Evolutionary conservation across 1,140 invertebrate species (phyloP).

Genomic region (Oryzaephilus surinamensis): DNA sequence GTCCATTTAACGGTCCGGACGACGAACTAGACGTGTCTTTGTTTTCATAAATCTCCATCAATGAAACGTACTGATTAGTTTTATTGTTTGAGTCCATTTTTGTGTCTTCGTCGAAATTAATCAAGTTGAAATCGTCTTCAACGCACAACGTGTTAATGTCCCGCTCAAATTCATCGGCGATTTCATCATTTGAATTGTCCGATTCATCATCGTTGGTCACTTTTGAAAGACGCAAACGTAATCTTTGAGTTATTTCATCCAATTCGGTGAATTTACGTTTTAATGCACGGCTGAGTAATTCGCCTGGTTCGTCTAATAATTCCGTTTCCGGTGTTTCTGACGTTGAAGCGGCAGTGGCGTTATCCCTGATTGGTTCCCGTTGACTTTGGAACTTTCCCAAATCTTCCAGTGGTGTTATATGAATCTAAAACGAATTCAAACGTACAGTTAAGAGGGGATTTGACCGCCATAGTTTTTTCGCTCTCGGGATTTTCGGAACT

Average conservation of each 20-base stretch:
- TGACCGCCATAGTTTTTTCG: not conserved
- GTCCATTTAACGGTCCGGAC: too few species aligned
- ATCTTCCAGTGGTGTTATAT: constrained; percentile 41
- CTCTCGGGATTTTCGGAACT: not conserved
- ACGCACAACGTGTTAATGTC: constrained; percentile 38
- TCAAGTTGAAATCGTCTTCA: constrained; percentile 31
- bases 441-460: constrained; percentile 5
- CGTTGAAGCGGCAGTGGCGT: constrained; percentile 7
- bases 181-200: constrained; percentile 32
- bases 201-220: constrained; percentile 39
- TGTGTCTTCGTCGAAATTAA: constrained; percentile 28
- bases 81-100: constrained; percentile 21
- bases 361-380: not conserved
- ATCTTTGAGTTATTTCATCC: constrained; percentile 49
- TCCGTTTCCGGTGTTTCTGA: constrained; percentile 1
- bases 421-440: constrained; percentile 31
- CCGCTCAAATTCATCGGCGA: constrained; percentile 44
- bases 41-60: constrained; percentile 8
- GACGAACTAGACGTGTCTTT: too few species aligned
- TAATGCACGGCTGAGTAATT: constrained; percentile 36
- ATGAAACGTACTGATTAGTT: constrained; percentile 8
- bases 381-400: constrained; percentile 18
- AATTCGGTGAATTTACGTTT: constrained; percentile 51
- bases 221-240: constrained; percentile 43
- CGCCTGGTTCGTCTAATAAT: constrained; percentile 15